Conservation (phyloP, 2,113 vertebrate species). For the Cettia cetti region DNA sequence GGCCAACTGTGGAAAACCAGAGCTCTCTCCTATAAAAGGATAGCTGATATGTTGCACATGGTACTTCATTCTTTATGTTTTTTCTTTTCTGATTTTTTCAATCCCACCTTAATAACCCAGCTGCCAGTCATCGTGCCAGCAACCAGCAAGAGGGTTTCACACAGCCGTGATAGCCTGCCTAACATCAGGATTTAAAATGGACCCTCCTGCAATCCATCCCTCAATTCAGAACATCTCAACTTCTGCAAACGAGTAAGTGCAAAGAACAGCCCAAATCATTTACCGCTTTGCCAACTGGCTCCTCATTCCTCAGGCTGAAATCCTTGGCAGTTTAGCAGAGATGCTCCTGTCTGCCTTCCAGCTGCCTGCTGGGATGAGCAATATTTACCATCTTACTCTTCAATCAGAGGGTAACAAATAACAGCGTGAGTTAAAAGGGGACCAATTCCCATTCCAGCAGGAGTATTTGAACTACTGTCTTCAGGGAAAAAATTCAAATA, state of each 20-base stretch:
- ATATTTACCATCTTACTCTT: not conserved
- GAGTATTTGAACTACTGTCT: constrained; percentile 11
- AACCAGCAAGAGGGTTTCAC: not conserved
- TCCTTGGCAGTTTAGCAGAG: not conserved
- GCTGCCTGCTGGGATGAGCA: not conserved
- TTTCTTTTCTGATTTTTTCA: not conserved
- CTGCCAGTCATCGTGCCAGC: not conserved
- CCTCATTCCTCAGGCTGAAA: not conserved
- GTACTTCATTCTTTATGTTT: not conserved
- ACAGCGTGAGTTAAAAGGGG: not conserved
- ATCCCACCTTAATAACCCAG: not conserved
- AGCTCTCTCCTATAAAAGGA: not conserved
- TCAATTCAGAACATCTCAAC: not conserved
- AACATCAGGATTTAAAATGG: accelerated
- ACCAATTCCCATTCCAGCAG: not conserved
- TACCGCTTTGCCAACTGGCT: not conserved
- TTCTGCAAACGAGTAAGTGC: not conserved
- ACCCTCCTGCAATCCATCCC: not conserved
- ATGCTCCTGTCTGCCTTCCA: not conserved
- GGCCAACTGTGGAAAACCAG: not conserved
- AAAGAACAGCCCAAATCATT: not conserved
- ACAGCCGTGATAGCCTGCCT: not conserved
- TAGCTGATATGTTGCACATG: not conserved
- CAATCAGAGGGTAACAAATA: not conserved
- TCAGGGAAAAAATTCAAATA: not conserved